Base-by-base conservation (phyloP, 2,113 vertebrate species). In the Callospermophilus lateralis region DNA sequence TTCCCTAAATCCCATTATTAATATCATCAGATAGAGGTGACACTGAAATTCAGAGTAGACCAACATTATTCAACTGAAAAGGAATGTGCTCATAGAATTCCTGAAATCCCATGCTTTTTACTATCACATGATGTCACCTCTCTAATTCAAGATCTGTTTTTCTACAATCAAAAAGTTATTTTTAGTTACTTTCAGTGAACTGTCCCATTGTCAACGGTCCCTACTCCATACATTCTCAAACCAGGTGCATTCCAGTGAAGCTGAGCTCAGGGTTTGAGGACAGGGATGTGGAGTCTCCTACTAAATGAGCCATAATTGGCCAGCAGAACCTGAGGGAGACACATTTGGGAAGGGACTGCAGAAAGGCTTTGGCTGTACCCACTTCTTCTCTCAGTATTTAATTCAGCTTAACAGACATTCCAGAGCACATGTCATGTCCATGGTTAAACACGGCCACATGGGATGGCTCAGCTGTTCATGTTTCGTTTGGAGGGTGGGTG, bases 291-390 rank as follows among this genome's bases (percentile, higher is more conserved):
- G 9, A 39, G 3, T 78, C 28, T 61, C 13, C 6, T 6, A 19
- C 8, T 24, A n/a, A 39, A 12, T 37, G 30, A 61, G 17, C 8
- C 8, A 8, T 13, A 6, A 16, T 34, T 63, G 24, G 26, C 32
- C 8, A 2, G 7, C 9, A 83, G 37, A 53, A 48, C 28, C 11
- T 3, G n/a, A 80, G 34, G 24, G 28, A 65, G 61, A 3, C 30
- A 70, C 1, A 19, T 28, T 15, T 20, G 30, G 65, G 4, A 12
- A 61, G 53, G 12, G 1, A 42, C 13, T 30, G 15, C 1, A 63
- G 6, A 0, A 0, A 55, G 16, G 4, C 1, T 28, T 7, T 45
- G 20, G 10, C 24, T 39, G 34, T 3, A 19, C n/a, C 11, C 28
- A 67, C 32, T 3, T 20, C 7, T 55, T 68, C 55, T 32, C 58